phyloP scores from a whole-genome alignment of 2,113 vertebrate genomes.

The Takifugu flavidus region DNA sequence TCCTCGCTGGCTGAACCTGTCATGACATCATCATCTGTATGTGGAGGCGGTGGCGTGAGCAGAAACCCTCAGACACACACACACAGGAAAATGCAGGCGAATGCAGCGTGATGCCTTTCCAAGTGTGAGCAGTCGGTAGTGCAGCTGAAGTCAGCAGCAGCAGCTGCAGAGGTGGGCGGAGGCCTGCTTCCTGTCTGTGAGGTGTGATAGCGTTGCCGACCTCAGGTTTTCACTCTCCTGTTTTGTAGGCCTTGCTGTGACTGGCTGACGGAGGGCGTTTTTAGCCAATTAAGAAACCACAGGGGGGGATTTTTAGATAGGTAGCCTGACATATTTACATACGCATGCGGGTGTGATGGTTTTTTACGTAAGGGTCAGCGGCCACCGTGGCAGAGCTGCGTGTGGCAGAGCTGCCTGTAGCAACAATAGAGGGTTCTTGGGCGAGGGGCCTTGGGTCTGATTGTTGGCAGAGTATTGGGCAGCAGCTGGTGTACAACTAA shows the following conservation, averaged over 20 bases:
- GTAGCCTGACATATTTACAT: slow-evolving; percentile 59
- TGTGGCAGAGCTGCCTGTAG: slow-evolving; percentile 33
- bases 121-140: slow-evolving; percentile 77
- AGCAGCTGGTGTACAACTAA: slow-evolving; percentile 62
- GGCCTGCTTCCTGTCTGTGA: too few relatives aligned
- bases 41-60: slow-evolving; percentile 59
- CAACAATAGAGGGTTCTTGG: slow-evolving; percentile 45
- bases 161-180: too few relatives aligned
- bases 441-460: slow-evolving; percentile 50
- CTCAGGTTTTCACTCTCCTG: too few relatives aligned
- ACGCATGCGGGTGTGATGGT: slow-evolving; percentile 13
- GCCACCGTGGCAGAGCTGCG: slow-evolving; percentile 27
- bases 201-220: too few relatives aligned
- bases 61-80: slow-evolving; percentile 73
- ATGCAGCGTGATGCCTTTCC: slow-evolving; percentile 73
- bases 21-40: slow-evolving; percentile 53
- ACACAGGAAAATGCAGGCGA: slow-evolving; percentile 81
- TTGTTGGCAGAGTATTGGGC: slow-evolving; percentile 74
- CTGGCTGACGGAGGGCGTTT: too few relatives aligned
- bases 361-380: slow-evolving; percentile 26
- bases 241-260: too few relatives aligned
- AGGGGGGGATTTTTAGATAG: slow-evolving; percentile 7
- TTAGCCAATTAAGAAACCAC: too few relatives aligned
- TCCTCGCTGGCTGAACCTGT: slow-evolving; percentile 15
- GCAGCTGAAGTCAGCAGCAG: slow-evolving; percentile 45